Percentiles rank a stretch among this genome's conserved stretches.
Evolutionary conservation across 2,888 invertebrate genomes (phyloP).

Genomic region (Myopa tessellatipennis): DNA sequence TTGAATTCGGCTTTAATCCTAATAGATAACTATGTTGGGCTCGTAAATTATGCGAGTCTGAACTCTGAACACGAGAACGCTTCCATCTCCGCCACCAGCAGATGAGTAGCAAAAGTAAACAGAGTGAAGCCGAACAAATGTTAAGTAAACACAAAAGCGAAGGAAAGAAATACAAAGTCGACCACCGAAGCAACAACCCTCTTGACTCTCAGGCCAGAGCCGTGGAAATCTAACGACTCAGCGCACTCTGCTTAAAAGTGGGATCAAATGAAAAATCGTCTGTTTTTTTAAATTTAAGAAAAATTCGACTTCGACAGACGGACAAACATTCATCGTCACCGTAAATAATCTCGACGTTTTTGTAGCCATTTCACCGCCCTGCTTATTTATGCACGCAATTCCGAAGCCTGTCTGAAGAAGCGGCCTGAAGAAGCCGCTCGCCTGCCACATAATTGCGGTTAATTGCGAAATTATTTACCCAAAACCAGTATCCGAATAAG

Average conservation of each 20-base stretch:
- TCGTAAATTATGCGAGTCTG: constrained; percentile 14
- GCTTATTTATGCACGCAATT: neutral
- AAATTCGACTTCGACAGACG: constrained; percentile 21
- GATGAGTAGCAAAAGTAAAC: constrained; percentile 26
- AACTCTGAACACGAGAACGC: neutral
- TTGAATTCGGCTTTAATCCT: constrained; percentile 13
- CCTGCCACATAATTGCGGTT: constrained; percentile 61
- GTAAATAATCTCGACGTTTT: constrained; percentile 64
- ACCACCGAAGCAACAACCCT: constrained; percentile 3
- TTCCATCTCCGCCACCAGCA: constrained; percentile 25
- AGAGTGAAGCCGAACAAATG: constrained; percentile 17
- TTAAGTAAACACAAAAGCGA: constrained; percentile 18
- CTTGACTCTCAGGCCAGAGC: neutral
- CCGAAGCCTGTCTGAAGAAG: constrained; percentile 12
- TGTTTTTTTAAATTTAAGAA: constrained; percentile 16
- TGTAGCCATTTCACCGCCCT: constrained; percentile 58
- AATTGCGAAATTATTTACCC: constrained; percentile 51
- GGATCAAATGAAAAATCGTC: constrained; percentile 29
- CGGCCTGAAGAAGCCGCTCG: neutral
- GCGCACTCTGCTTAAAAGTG: neutral
- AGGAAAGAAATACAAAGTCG: constrained; percentile 9
- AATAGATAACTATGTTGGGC: constrained; percentile 23
- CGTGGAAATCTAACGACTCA: neutral
- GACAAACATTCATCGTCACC: constrained; percentile 54
- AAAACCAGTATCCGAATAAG: neutral